phyloP scores from a whole-genome alignment of 2,888 invertebrate species.

The Steinernema hermaphroditum region DNA sequence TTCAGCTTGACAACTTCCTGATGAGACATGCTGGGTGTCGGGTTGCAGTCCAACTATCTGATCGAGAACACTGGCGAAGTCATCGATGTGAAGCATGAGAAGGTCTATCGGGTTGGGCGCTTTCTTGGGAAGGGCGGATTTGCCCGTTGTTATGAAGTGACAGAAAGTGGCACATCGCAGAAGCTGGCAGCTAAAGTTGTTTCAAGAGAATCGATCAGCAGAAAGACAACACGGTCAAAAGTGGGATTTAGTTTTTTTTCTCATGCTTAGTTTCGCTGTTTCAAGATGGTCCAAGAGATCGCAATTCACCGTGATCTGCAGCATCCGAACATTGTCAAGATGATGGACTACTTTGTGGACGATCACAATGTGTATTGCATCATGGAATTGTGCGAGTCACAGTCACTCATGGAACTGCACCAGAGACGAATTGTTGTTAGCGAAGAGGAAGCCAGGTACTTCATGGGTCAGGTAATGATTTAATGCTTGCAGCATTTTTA shows the following conservation, averaged over 20 bases:
- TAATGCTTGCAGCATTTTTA: neutral
- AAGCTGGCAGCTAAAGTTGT: constrained; percentile 89
- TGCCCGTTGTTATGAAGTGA: constrained; percentile 83
- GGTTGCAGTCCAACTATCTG: constrained; percentile 11
- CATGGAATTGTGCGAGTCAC: constrained; percentile 87
- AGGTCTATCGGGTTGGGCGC: neutral
- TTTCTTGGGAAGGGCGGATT: constrained; percentile 70
- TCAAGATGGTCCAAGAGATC: constrained; percentile 79
- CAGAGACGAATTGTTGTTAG: constrained; percentile 90
- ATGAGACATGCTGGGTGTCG: neutral
- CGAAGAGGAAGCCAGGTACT: constrained; percentile 94
- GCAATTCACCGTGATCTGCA: constrained; percentile 84
- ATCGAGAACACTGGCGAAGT: neutral
- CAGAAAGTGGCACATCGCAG: constrained; percentile 67
- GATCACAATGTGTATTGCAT: constrained; percentile 88
- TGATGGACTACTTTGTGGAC: constrained; percentile 93
- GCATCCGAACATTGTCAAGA: constrained; percentile 89
- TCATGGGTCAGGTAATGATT: constrained; percentile 94
- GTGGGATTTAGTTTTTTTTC: constrained; percentile 74
- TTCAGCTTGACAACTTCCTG: no score
- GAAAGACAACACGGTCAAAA: constrained; percentile 73
- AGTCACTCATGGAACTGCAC: constrained; percentile 97
- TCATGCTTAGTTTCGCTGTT: constrained; percentile 39
- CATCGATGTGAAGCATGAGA: neutral
- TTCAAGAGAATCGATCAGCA: constrained; percentile 86